phyloP scores from a whole-genome alignment of 1,140 invertebrate genomes.

The Dryas iulia region DNA sequence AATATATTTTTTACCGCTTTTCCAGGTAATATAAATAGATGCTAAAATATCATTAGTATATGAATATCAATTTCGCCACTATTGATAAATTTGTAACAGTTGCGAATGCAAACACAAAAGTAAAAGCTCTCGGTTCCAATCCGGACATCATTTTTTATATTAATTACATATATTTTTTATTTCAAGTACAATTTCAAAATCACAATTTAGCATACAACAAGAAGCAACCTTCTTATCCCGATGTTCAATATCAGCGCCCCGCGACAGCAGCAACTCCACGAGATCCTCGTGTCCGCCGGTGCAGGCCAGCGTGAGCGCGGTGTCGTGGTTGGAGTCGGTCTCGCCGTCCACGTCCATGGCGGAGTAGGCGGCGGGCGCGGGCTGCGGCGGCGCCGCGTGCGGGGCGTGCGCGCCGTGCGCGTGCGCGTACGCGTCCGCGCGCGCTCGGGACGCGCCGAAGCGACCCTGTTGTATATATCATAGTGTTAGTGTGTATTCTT shows the following conservation, averaged over 20 bases:
- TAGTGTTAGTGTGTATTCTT: no score
- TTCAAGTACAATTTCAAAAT: no score
- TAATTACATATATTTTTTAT: no score
- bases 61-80: no score
- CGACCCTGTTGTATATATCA: constrained; percentile 36
- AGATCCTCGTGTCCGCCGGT: constrained; percentile 98
- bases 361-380: constrained; percentile 81
- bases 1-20: no score
- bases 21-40: no score
- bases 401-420: constrained; percentile 73
- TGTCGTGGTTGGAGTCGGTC: constrained; percentile 99
- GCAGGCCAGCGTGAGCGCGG: constrained; percentile 97
- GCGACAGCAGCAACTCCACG: constrained; percentile 92
- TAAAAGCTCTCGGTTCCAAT: no score
- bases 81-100: no score
- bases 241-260: constrained; percentile 98
- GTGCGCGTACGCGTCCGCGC: constrained; percentile 35
- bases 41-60: no score
- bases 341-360: constrained; percentile 96
- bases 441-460: constrained; percentile 37
- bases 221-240: constrained; percentile 94
- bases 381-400: constrained; percentile 61
- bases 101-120: no score
- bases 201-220: not conserved
- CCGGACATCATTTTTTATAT: no score